Percentiles rank a stretch among this genome's conserved stretches.
phyloP scores from a whole-genome alignment of 2,797 vertebrate genomes.

The Cossypha polioptera region DNA sequence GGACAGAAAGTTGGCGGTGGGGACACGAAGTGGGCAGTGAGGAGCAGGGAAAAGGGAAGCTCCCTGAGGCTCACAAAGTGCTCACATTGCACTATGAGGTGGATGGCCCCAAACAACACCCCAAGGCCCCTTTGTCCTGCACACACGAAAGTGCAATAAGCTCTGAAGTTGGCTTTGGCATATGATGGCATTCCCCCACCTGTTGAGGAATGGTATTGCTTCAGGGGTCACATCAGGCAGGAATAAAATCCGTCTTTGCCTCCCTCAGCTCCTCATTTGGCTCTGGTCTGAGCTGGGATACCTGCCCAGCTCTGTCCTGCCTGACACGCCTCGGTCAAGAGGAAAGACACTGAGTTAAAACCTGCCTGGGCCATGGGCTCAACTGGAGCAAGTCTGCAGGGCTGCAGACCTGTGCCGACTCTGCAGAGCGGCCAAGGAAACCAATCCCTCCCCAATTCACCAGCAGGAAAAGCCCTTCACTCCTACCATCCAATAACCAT shows the following conservation, averaged over 20 bases:
- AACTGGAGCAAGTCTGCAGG: fast-evolving
- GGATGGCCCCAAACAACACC: background rate
- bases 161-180: background rate
- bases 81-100: fast-evolving
- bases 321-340: fast-evolving
- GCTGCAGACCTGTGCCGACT: fast-evolving
- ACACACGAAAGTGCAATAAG: background rate
- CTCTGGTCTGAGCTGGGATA: background rate
- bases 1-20: background rate
- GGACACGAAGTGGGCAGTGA: fast-evolving
- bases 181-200: background rate
- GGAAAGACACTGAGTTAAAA: background rate
- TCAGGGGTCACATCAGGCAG: background rate
- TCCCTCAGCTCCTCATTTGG: background rate
- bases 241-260: background rate
- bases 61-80: fast-evolving
- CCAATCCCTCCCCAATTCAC: background rate
- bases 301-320: background rate
- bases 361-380: fast-evolving
- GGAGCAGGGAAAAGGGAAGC: background rate
- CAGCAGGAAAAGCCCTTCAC: background rate
- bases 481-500: background rate
- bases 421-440: background rate
- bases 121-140: background rate
- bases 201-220: background rate